Evolutionary conservation across 2,113 vertebrate genomes (phyloP), one percentile per base, ranked within the genome.

Genomic region (Miniopterus natalensis): DNA sequence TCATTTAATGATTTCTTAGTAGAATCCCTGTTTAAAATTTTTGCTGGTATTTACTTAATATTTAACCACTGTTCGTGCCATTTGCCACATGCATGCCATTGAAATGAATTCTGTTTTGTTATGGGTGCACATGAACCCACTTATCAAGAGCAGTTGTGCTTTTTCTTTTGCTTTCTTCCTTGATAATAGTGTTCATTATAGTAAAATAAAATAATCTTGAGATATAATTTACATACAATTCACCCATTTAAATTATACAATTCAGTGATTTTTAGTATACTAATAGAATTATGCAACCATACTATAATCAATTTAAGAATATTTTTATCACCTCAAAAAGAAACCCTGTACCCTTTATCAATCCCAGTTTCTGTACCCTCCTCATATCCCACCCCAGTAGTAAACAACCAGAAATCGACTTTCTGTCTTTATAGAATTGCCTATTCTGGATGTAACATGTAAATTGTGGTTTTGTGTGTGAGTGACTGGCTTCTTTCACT

Each of bases 81-180:
- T 84, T 90, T 84, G 23, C 49, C 51, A 77, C 79, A 68, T 8
- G 5, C 31, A 45, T 84, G n/a, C 20, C 63, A 51, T 8, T 90
- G 92, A 68, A 92, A 63, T 84, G 5, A 51, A 53, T 80, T 89
- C 25, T 61, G 25, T 92, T 53, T 75, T 55, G n/a, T 92, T 45
- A 65, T 31, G 51, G 9, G 61, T 94, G 17, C 31, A 65, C 15
- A 21, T 59, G 61, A 86, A 36, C 53, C 18, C 42, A 51, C 36
- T 65, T 75, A 36, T 25, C 47, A 81, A 27, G 47, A 70, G 31
- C n/a, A 42, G 6, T 71, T 87, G 61, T 86, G 53, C 47, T 85
- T n/a, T n/a, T 93, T 65, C 55, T 84, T 83, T 59, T 78, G 73
- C 18, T 87, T 80, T 93, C 25, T 80, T 51, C 42, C 8, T 49